Base-by-base conservation (phyloP, 64 coral and sea anemone species). In the Catalaphyllia jardinei region DNA sequence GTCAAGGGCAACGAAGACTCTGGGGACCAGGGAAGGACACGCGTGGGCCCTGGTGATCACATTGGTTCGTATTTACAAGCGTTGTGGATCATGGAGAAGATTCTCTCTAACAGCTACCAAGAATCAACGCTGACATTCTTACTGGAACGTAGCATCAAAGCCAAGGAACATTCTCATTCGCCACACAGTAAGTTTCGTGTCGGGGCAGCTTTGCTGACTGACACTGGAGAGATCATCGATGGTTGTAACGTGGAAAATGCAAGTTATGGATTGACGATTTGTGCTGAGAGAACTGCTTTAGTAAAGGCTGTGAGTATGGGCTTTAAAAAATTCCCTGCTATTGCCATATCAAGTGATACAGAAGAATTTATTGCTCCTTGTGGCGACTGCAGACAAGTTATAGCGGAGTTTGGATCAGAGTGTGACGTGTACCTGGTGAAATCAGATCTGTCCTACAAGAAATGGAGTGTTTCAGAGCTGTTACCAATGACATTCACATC, bases 151-250 rank as follows among this genome's bases (percentile, higher is more conserved):
- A 42, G 96, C n/a, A 55, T 88, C 13, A 87, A 84, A 88, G 96
- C 96, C 7, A 98, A 95, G 79, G 91, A 98, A 57, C 81, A 89
- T 65, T 89, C 96, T 1, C 95, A 98, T 51, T 92, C 87, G 39
- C 96, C 96, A 20, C 95, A 98, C 65, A 98, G 96, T 76, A 95
- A 98, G n/a, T 98, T 98, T 92, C 96, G 93, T 87, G 96, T 98
- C 55, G 96, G 96, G 29, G 91, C 93, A 71, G 96, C 96, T 0
- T 67, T 98, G 13, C 33, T 98, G 30, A 89, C 93, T 12, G 78
- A 95, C 13, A 77, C 94, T 50, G 87, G 93, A 19, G 46, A 60
- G 22, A 90, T 98, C 16, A 82, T 98, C 30, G 90, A 92, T 76
- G 96, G 96, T 29, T 98, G 96, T 60, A 95, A 93, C 79, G 96